A percentile compares a stretch with the other conserved stretches of the same genome.
Evolutionary conservation across 2,888 invertebrate genomes (phyloP).

Genomic region (Merodon equestris): DNA sequence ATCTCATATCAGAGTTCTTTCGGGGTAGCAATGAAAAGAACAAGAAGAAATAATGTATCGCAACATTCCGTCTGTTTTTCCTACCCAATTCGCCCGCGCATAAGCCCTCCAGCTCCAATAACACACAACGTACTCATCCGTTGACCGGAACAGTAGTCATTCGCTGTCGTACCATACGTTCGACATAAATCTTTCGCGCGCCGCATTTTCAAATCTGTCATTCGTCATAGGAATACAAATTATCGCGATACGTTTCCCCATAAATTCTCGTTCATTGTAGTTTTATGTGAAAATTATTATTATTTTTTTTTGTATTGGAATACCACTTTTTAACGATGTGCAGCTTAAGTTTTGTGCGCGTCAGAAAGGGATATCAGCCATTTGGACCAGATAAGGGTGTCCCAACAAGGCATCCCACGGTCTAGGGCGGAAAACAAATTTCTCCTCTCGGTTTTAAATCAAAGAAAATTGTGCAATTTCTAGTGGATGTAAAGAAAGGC

Average conservation of each 20-base stretch:
- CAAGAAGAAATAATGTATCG: slow-evolving; percentile 41
- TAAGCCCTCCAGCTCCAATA: slow-evolving; percentile 52
- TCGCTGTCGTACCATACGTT: slow-evolving; percentile 43
- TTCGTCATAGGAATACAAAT: too few species aligned
- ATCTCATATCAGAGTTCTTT: neutral
- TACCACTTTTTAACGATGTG: slow-evolving; percentile 40
- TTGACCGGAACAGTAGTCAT: slow-evolving; percentile 62
- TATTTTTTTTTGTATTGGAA: slow-evolving; percentile 1
- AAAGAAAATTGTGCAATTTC: too few species aligned
- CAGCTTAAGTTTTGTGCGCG: slow-evolving; percentile 52
- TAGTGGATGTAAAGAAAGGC: too few species aligned
- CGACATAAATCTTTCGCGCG: slow-evolving; percentile 42
- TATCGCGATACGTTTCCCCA: too few species aligned
- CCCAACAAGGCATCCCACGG: too few species aligned
- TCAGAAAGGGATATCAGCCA: slow-evolving; percentile 55
- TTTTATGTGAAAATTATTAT: neutral
- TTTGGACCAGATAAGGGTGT: slow-evolving; percentile 23
- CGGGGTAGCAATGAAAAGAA: slow-evolving; percentile 17
- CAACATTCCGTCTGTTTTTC: slow-evolving; percentile 46
- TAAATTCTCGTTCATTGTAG: too few species aligned
- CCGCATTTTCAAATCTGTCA: slow-evolving; percentile 29
- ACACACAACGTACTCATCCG: slow-evolving; percentile 58
- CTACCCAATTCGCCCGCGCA: slow-evolving; percentile 54
- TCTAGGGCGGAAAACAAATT: slow-evolving; percentile 7
- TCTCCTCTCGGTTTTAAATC: too few species aligned